A percentile compares a stretch with the other conserved stretches of the same genome.
phyloP scores from a whole-genome alignment of 2,888 invertebrate species.

The Phaedon cochleariae region DNA sequence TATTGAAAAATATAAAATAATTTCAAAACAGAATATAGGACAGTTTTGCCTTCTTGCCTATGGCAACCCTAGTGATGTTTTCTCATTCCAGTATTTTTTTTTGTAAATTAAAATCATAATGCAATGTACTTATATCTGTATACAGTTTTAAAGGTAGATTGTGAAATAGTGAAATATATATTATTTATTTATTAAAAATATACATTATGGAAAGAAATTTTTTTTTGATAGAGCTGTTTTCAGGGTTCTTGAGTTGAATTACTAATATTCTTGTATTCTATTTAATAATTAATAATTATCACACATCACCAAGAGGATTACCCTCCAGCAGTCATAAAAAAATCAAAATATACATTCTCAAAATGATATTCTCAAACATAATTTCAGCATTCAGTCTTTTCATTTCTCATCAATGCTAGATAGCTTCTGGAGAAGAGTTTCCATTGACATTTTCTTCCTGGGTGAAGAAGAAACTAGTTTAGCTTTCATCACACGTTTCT shows the following conservation, averaged over 20 bases:
- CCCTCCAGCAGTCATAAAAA: no score
- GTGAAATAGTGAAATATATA: neutral
- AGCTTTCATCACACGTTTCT: conserved; percentile 37
- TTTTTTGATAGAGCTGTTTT: no score
- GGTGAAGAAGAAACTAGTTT: conserved; percentile 23
- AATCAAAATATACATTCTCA: neutral
- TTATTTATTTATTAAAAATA: neutral
- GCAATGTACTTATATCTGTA: neutral
- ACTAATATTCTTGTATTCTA: no score
- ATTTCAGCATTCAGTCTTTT: neutral
- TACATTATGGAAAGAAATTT: no score
- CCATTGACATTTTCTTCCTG: conserved; percentile 36
- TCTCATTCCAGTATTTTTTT: no score
- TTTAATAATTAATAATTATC: no score
- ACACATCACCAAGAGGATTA: no score
- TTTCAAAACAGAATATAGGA: no score
- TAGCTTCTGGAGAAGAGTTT: conserved; percentile 32
- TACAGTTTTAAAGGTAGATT: neutral
- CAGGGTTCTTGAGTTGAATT: no score
- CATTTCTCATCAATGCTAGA: conserved; percentile 12
- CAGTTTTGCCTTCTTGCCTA: neutral
- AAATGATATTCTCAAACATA: neutral
- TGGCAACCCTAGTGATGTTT: no score
- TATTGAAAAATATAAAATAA: no score
- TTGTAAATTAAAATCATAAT: neutral